Evolutionary conservation across 2,797 vertebrate species (phyloP).

Genomic region (Pantherophis alleghaniensis): DNA sequence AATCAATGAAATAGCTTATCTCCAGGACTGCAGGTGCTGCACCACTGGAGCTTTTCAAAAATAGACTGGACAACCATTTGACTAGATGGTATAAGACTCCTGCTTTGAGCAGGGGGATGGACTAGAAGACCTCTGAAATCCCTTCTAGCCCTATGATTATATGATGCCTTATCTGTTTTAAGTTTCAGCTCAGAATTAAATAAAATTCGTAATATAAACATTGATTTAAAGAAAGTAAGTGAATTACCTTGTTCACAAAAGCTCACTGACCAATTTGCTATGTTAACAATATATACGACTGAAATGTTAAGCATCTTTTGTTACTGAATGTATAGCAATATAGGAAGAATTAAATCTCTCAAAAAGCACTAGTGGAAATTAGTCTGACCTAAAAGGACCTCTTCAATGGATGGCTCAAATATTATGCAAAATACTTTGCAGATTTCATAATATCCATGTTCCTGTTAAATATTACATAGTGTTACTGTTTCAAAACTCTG

Average conservation of each 20-base stretch:
- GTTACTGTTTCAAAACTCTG: background rate
- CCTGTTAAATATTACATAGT: background rate
- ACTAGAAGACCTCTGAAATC: no score
- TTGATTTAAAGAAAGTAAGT: background rate
- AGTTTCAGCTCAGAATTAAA: background rate
- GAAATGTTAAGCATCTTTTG: background rate
- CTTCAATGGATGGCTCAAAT: background rate
- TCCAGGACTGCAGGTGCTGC: no score
- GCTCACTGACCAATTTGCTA: background rate
- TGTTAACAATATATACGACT: background rate
- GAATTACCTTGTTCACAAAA: background rate
- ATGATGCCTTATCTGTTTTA: background rate
- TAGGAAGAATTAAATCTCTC: slow-evolving; percentile 1
- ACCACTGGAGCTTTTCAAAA: background rate
- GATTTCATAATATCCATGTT: background rate
- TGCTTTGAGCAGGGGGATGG: no score
- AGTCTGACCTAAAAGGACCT: background rate
- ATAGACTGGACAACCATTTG: no score
- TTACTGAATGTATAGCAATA: background rate
- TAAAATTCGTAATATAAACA: background rate
- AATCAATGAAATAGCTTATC: no score
- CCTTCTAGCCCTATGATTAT: no score
- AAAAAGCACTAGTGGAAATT: background rate
- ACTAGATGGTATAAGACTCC: no score
- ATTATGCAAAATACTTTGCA: background rate